Conservation (phyloP, 2,888 invertebrate genomes). For the Glyphotaelius pellucidus region DNA sequence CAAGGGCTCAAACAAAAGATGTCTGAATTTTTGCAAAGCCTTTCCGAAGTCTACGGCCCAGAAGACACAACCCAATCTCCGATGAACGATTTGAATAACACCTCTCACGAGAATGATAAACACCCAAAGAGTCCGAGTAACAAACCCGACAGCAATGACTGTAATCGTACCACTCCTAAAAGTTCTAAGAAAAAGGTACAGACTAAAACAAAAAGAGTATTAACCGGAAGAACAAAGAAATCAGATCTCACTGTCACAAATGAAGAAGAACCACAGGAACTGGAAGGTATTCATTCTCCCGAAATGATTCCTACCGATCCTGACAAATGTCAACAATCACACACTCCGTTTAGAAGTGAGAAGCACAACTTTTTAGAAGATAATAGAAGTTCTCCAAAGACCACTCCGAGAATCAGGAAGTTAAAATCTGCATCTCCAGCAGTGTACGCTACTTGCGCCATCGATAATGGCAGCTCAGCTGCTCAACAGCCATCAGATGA, state of each 20-base stretch:
- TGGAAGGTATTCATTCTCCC: conserved; percentile 73
- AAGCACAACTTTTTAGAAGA: conserved; percentile 69
- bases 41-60: conserved; percentile 69
- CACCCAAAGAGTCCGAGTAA: conserved; percentile 14
- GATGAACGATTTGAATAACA: background rate
- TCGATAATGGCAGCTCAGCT: background rate
- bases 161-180: conserved; percentile 76
- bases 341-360: conserved; percentile 64
- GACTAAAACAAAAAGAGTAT: conserved; percentile 74
- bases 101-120: conserved; percentile 65
- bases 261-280: conserved; percentile 73
- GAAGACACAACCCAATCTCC: conserved; percentile 52
- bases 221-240: conserved; percentile 74
- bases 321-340: conserved; percentile 45
- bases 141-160: conserved; percentile 69
- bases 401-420: conserved; percentile 34
- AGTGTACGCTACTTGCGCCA: conserved; percentile 14
- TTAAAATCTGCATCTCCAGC: conserved; percentile 7
- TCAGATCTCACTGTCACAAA: conserved; percentile 74
- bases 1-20: conserved; percentile 74
- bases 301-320: conserved; percentile 75
- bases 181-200: conserved; percentile 75
- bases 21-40: conserved; percentile 74
- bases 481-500: conserved; percentile 12
- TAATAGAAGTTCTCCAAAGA: conserved; percentile 66